Base-by-base conservation (phyloP, 1,140 invertebrate genomes). In the Papilio polyxenes region DNA sequence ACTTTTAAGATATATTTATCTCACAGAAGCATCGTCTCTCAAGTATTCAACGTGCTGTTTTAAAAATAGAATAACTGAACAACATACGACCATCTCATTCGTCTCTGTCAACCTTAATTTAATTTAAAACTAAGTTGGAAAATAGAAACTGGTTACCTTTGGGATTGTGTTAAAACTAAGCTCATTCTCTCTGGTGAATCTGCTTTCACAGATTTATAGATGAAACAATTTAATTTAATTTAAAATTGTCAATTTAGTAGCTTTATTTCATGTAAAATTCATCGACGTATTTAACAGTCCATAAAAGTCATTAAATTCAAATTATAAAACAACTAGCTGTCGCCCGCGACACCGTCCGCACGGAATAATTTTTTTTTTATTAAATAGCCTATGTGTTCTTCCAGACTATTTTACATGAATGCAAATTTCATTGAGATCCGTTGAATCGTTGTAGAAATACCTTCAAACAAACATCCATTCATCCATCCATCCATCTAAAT, bases 51-150 rank as follows among this genome's bases (percentile, higher is more conserved):
- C 13, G 31, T 72, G 10, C 31, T 37, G 31, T 37, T 11, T 72
- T 72, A 72, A 40, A 72, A 72, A 65, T 65, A 65, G 62, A 72
- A 72, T 40, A 72, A 72, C 31, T 72, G 65, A 72, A 13, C 37
- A 40, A 72, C 65, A 72, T 13, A 72, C 65, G 65, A 13, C 31
- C 65, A 72, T 37, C 65, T 72, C 65, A 72, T 72, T 17, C 65
- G 65, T 72, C 65, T 72, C 65, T 72, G 65, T 72, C 65, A 72
- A 72, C 23, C 31, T 72, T 72, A 37, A 72, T 72, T 72, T 72
- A 72, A 72, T 72, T 72, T 72, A 72, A 72, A 72, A 72, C 65
- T 40, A 72, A 72, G 23, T 72, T 72, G 31, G 65, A 72, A 72
- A 72, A 72, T 72, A 72, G 65, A 72, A 72, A 72, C 65, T 37